Evolutionary conservation across 2,113 vertebrate genomes (phyloP), one percentile per base, ranked within the genome.

Genomic region (Leucosticte australis): DNA sequence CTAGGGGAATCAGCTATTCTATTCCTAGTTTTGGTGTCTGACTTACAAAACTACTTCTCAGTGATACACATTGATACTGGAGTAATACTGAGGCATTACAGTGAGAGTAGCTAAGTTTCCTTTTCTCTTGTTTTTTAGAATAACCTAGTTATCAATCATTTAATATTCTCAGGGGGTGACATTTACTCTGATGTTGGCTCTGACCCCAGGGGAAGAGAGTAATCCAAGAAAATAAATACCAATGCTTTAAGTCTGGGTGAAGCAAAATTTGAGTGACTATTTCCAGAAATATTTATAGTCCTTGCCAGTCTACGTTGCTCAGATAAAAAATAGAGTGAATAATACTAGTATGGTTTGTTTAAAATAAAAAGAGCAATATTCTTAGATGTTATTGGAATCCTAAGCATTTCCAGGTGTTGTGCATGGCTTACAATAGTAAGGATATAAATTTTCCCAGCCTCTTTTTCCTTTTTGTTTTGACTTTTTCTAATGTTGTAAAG

Each of bases 391-490:
- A 44, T 21, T 83, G 69, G 74, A 91, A 89, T 95, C 56, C 28
- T 78, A 87, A 87, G 89, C 49, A 95, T 91, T 95, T 95, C 89
- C 91, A 96, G 92, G 94, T 91, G 85, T 90, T 96, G 65, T 87
- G 9, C 14, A 46, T 37, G 7, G 17, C 44, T 89, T 82, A 84
- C 60, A 91, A 96, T 89, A 63, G 37, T 33, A 84, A 81, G 37
- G 52, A 75, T 53, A 73, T 37, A 82, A 83, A 55, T 69, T 73
- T 87, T 91, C 44, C 30, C 42, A 71, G 63, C 10, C 60, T 73
- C 14, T 39, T 62, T 90, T 77, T 90, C 33, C 35, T 78, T 89
- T 81, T 68, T 63, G 4, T 89, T 95, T 87, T 60, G 53, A 49
- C 13, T 92, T 83, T 73, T 85, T 77, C 13, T 44, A 23, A 8